Base-by-base conservation (phyloP, 2,797 vertebrate species). In the Lacerta viridis region DNA sequence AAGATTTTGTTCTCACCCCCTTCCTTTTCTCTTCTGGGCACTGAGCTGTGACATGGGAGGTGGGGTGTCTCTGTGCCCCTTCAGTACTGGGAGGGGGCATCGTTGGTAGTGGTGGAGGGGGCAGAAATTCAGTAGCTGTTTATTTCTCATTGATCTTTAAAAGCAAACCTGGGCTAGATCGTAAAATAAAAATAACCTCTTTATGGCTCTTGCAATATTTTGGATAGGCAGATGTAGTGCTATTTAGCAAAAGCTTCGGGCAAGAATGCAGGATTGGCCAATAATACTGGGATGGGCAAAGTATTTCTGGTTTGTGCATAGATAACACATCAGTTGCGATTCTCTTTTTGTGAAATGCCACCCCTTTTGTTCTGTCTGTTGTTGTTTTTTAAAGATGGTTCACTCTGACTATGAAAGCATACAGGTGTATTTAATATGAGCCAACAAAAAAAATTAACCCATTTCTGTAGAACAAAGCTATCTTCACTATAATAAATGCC, bases 401-500 rank as follows among this genome's bases (percentile, higher is more conserved):
- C 18, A 41, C 29, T 59, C 36, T 41, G 84, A 81, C 43, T 41
- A 89, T 80, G 33, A 46, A 72, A 41, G 25, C 41, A 59, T 39
- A 23, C 7, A 36, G 55, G 74, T 89, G 27, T 66, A 15, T 50
- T 89, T 80, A 88, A 69, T 50, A 74, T 29, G 39, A 75, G 46
- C 29, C n/a, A 72, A 50, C 33, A 9, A 46, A 83, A 9, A 9
- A 68, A 80, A 29, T 4, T 25, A 8, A 27, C 64, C 17, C 11
- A 33, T n/a, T n/a, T 59, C 75, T 82, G 6, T 17, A 39, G 66
- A 74, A 33, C 27, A 7, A 64, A 83, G 86, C 85, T 55, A 79
- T 83, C 80, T 39, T 77, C 17, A 46, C 23, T 90, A 74, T 86
- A 68, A 25, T 50, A 91, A 91, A 91, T 89, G 86, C 89, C 91